phyloP scores from a whole-genome alignment of 2,888 invertebrate genomes.

The Idaea dimidiata region DNA sequence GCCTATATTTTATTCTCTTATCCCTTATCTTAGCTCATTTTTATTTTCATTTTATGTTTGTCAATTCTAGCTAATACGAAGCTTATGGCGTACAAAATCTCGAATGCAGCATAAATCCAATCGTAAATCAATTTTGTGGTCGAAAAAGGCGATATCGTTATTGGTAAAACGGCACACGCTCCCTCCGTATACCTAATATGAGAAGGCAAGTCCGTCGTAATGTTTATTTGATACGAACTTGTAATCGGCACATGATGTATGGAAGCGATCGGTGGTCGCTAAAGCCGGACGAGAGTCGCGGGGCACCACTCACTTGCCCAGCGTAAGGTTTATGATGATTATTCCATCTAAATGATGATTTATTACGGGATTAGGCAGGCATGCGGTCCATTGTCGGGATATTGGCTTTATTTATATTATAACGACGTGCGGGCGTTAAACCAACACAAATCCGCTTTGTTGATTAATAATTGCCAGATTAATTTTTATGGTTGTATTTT shows the following conservation, averaged over 20 bases:
- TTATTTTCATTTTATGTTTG: constrained; percentile 17
- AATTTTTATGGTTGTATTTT: constrained; percentile 18
- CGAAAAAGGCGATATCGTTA: constrained; percentile 60
- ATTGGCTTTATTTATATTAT: constrained; percentile 73
- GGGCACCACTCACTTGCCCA: constrained; percentile 45
- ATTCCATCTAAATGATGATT: constrained; percentile 78
- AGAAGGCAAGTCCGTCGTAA: constrained; percentile 63
- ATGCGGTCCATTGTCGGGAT: constrained; percentile 68
- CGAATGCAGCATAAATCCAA: constrained; percentile 42
- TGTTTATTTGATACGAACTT: constrained; percentile 73
- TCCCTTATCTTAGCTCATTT: too few relatives aligned
- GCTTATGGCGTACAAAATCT: constrained; percentile 35
- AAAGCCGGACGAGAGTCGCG: constrained; percentile 33
- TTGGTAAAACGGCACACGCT: constrained; percentile 54
- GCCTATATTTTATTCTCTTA: too few relatives aligned
- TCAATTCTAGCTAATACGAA: constrained; percentile 24
- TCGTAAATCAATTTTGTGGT: constrained; percentile 57
- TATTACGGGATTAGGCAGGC: constrained; percentile 74
- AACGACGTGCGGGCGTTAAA: constrained; percentile 55
- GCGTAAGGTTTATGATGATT: constrained; percentile 72
- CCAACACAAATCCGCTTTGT: constrained; percentile 60
- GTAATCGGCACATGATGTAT: constrained; percentile 77
- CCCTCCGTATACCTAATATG: constrained; percentile 48
- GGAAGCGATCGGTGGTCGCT: constrained; percentile 37
- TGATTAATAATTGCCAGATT: constrained; percentile 33